These are phyloP conservation scores for Gopherus flavomarginatus DNA, from an alignment of 2,113 vertebrate genomes.

Conservation along the genomic window DNA sequence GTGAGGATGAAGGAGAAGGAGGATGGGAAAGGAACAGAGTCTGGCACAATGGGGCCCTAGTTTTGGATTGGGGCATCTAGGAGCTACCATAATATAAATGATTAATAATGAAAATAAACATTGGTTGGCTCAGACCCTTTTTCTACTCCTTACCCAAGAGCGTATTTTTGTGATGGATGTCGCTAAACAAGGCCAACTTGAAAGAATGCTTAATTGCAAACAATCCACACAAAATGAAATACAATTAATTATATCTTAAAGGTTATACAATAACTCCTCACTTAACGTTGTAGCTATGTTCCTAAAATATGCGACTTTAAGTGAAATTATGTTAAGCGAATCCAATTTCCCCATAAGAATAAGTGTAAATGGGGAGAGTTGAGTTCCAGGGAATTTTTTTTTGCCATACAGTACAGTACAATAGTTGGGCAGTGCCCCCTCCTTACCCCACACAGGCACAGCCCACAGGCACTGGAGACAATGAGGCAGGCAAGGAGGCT, in stretches of 20 bases:
- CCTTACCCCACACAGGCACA: too few species aligned
- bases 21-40: slow-evolving; percentile 22
- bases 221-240: slow-evolving; percentile 69
- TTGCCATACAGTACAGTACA: too few species aligned
- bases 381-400: too few species aligned
- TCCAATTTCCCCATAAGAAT: too few species aligned
- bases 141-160: slow-evolving; percentile 49
- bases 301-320: too few species aligned
- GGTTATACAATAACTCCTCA: neutral
- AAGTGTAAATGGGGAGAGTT: too few species aligned
- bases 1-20: neutral
- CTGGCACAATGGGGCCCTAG: slow-evolving; percentile 42
- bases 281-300: too few species aligned
- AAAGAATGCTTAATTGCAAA: slow-evolving; percentile 69
- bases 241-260: slow-evolving; percentile 65
- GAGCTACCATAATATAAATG: slow-evolving; percentile 62
- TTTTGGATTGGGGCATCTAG: neutral
- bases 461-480: too few species aligned
- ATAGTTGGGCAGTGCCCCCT: too few species aligned
- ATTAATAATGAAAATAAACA: slow-evolving; percentile 75
- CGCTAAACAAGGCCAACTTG: slow-evolving; percentile 69
- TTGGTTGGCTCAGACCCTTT: slow-evolving; percentile 60
- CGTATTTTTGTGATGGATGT: slow-evolving; percentile 66
- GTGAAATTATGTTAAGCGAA: too few species aligned
- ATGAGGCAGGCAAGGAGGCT: too few species aligned